Evolutionary conservation across 2,113 vertebrate genomes (phyloP).

Genomic region (Vidua macroura): DNA sequence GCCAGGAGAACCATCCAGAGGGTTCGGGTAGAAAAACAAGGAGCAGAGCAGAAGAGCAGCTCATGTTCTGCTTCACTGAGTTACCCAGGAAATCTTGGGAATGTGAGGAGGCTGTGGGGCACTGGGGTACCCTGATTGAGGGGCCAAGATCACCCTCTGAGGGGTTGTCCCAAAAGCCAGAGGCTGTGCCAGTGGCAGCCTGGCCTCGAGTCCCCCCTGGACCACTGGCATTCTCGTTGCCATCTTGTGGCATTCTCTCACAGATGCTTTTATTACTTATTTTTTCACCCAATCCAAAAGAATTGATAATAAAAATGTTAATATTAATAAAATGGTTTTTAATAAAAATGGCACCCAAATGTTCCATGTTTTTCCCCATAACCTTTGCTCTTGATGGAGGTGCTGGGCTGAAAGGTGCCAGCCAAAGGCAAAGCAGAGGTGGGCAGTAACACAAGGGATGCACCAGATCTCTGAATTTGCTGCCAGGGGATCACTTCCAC

Average conservation of each 20-base stretch:
- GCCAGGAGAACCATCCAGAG: not conserved
- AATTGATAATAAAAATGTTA: not conserved
- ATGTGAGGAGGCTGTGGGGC: not conserved
- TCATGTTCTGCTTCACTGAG: accelerated
- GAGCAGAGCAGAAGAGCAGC: not conserved
- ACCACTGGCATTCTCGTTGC: not conserved
- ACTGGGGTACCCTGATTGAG: not conserved
- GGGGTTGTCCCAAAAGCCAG: not conserved
- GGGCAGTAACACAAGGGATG: not conserved
- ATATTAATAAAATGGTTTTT: too few relatives aligned
- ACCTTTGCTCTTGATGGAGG: accelerated
- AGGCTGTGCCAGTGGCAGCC: not conserved
- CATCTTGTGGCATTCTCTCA: not conserved
- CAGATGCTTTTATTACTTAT: not conserved
- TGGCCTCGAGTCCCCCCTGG: not conserved
- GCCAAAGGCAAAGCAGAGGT: not conserved
- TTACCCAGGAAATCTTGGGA: not conserved
- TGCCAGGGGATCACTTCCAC: not conserved
- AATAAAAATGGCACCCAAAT: too few relatives aligned
- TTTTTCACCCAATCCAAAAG: not conserved
- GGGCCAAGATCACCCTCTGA: accelerated
- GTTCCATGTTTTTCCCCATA: accelerated
- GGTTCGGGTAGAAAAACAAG: not conserved
- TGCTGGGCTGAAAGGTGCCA: too few relatives aligned
- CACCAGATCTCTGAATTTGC: not conserved